These are phyloP conservation scores for Cavia porcellus DNA, from an alignment of 2,113 vertebrate species.

Conservation along the genomic window DNA sequence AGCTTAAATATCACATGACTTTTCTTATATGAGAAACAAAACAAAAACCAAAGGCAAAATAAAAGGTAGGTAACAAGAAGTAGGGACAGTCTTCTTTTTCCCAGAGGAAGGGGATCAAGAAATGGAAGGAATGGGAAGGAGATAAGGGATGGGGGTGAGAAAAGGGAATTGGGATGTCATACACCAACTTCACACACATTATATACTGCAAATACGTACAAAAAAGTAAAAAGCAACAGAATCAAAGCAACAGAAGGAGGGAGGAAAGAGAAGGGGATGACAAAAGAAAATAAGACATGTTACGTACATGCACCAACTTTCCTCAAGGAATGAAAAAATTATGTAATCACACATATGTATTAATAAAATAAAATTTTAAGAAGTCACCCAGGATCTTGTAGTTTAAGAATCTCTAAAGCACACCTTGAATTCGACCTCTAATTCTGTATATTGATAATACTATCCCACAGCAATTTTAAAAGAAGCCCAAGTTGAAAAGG, in stretches of 20 bases:
- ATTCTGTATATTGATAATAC: neutral
- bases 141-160: neutral
- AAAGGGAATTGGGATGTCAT: neutral
- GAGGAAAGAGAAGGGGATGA: neutral
- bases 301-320: neutral
- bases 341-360: neutral
- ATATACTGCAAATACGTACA: neutral
- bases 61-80: neutral
- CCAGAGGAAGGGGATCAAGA: neutral
- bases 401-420: neutral
- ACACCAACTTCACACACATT: neutral
- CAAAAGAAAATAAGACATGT: neutral
- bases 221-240: neutral
- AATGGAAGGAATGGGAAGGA: neutral
- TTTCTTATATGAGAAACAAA: neutral
- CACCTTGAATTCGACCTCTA: neutral
- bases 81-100: neutral
- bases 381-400: neutral
- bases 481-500: neutral
- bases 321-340: neutral
- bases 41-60: neutral
- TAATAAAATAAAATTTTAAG: neutral
- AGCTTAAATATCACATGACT: neutral
- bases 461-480: neutral
- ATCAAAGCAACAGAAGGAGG: no score